These are phyloP conservation scores for Polyodon spathula DNA, from an alignment of 2,113 vertebrate species.

Conservation along the genomic window DNA sequence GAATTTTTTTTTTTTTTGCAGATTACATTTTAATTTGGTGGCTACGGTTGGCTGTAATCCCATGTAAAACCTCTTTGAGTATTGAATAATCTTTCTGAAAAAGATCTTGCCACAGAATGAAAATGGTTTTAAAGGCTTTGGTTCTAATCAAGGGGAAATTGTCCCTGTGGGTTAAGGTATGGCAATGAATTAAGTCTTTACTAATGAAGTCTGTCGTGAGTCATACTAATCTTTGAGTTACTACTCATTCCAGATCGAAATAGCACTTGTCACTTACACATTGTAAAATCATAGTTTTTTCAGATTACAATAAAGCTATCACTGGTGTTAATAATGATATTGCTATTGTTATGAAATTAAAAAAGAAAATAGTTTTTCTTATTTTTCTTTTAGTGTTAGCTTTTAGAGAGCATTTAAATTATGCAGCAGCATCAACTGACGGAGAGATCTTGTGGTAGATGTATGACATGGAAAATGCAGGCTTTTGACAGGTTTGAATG, in stretches of 20 bases:
- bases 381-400: too few relatives aligned
- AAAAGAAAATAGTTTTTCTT: too few relatives aligned
- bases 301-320: too few relatives aligned
- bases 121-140: slow-evolving; percentile 21
- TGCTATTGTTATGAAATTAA: too few relatives aligned
- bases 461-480: not conserved
- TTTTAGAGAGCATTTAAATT: too few relatives aligned
- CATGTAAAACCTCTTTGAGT: slow-evolving; percentile 35
- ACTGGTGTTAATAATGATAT: too few relatives aligned
- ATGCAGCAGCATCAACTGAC: too few relatives aligned
- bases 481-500: not conserved
- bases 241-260: too few relatives aligned
- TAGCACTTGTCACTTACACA: too few relatives aligned
- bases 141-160: slow-evolving; percentile 10
- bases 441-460: too few relatives aligned
- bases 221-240: not conserved
- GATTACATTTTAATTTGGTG: slow-evolving; percentile 51
- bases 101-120: slow-evolving; percentile 14
- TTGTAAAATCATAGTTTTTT: too few relatives aligned
- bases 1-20: slow-evolving; percentile 32
- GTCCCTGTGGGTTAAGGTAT: not conserved
- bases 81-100: slow-evolving; percentile 19
- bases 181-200: not conserved
- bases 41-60: slow-evolving; percentile 42
- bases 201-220: not conserved